These are phyloP conservation scores for Drosophila crucigera DNA, from an alignment of 2,888 invertebrate genomes.

Conservation along the genomic window DNA sequence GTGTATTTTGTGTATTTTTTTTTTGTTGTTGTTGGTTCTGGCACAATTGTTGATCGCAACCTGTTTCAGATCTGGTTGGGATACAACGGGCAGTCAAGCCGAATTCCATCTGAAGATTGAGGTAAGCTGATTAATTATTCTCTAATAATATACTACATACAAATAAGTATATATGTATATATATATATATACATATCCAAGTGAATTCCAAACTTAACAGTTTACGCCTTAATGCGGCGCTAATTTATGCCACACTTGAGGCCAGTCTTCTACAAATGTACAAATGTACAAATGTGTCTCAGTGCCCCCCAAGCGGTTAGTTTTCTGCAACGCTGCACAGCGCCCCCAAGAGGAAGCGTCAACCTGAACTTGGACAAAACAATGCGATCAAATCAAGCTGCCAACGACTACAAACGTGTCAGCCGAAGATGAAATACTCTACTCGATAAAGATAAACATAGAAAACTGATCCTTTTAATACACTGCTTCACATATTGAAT, in stretches of 20 bases:
- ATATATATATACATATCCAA: not conserved
- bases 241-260: constrained; percentile 33
- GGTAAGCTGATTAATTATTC: constrained; percentile 56
- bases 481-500: too few species aligned
- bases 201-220: constrained; percentile 5
- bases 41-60: constrained; percentile 43
- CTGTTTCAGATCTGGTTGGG: constrained; percentile 42
- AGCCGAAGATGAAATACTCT: constrained; percentile 9
- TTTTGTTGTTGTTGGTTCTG: constrained; percentile 6
- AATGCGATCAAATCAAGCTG: constrained; percentile 6
- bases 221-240: constrained; percentile 31
- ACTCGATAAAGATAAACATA: not conserved
- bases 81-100: constrained; percentile 30
- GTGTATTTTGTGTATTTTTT: constrained; percentile 15
- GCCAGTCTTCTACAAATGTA: constrained; percentile 11
- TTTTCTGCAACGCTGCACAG: constrained; percentile 62
- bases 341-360: constrained; percentile 38
- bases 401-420: not conserved
- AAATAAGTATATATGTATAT: not conserved
- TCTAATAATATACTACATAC: constrained; percentile 22
- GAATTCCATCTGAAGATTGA: constrained; percentile 44
- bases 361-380: constrained; percentile 29
- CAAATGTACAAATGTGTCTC: constrained; percentile 24
- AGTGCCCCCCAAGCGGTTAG: constrained; percentile 40
- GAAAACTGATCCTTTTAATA: not conserved